Conservation (phyloP, 2,113 vertebrate genomes). For the Dasyurus viverrinus region DNA sequence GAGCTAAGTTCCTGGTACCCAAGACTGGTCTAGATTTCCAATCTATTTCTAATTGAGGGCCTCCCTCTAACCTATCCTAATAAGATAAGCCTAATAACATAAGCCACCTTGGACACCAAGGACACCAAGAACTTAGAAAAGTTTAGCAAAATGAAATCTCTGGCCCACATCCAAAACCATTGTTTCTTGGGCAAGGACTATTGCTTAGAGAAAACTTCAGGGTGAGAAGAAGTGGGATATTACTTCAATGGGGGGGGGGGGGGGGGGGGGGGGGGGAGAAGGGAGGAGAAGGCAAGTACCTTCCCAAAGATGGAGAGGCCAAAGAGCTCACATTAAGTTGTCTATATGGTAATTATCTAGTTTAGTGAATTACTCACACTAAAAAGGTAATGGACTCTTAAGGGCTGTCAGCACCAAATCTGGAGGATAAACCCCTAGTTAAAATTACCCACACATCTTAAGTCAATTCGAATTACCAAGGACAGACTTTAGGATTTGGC, state of each 20-base stretch:
- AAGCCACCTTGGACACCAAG: background rate
- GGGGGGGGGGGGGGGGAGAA: background rate
- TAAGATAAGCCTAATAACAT: background rate
- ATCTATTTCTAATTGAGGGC: background rate
- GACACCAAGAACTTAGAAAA: background rate
- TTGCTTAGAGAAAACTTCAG: background rate
- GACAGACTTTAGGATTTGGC: background rate
- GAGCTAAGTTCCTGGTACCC: background rate
- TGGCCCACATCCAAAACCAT: background rate
- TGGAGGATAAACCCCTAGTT: background rate
- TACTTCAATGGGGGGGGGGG: background rate
- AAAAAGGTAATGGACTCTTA: background rate
- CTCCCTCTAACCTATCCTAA: background rate
- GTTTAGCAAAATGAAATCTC: background rate
- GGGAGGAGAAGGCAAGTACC: background rate
- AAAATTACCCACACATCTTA: background rate
- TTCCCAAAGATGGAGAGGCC: background rate
- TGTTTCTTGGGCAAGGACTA: background rate
- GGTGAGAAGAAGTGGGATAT: background rate
- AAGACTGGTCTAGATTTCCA: background rate
- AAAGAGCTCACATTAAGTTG: background rate
- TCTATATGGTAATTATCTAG: background rate
- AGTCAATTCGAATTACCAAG: background rate
- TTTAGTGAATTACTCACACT: background rate
- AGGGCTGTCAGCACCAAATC: background rate